phyloP scores from a whole-genome alignment of 2,797 vertebrate genomes.

The Typhlichthys subterraneus region DNA sequence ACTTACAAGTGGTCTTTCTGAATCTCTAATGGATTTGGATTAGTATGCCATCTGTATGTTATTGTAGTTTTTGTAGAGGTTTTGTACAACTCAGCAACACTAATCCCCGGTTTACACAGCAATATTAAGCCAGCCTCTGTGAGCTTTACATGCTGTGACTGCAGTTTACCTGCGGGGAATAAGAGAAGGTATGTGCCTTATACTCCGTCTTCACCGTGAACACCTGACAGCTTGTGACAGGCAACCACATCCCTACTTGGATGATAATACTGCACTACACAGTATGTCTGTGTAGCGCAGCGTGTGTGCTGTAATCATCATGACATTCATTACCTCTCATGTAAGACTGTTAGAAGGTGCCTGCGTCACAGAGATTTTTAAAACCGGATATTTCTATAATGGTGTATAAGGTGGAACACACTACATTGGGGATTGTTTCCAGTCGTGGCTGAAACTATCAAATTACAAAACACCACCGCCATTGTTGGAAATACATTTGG shows the following conservation, averaged over 20 bases:
- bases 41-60: conserved; percentile 9
- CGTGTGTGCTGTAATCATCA: conserved; percentile 15
- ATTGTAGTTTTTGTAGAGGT: conserved; percentile 15
- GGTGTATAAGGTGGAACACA: no score
- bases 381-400: no score
- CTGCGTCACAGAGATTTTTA: neutral
- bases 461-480: no score
- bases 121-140: conserved; percentile 30
- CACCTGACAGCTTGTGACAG: conserved; percentile 62
- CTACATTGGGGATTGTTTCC: no score
- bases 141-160: conserved; percentile 64
- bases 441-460: no score
- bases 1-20: no score
- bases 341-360: conserved; percentile 28
- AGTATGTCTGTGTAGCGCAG: neutral
- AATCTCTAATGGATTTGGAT: neutral
- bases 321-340: conserved; percentile 49
- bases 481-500: no score
- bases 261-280: neutral
- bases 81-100: conserved; percentile 23
- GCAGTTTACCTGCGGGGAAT: conserved; percentile 65
- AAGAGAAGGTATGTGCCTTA: conserved; percentile 56
- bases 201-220: conserved; percentile 45
- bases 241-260: conserved; percentile 13
- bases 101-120: conserved; percentile 31